A percentile compares a stretch with the other conserved stretches of the same genome.
phyloP scores from a whole-genome alignment of 2,113 vertebrate species.

The Aegotheles bennettii region DNA sequence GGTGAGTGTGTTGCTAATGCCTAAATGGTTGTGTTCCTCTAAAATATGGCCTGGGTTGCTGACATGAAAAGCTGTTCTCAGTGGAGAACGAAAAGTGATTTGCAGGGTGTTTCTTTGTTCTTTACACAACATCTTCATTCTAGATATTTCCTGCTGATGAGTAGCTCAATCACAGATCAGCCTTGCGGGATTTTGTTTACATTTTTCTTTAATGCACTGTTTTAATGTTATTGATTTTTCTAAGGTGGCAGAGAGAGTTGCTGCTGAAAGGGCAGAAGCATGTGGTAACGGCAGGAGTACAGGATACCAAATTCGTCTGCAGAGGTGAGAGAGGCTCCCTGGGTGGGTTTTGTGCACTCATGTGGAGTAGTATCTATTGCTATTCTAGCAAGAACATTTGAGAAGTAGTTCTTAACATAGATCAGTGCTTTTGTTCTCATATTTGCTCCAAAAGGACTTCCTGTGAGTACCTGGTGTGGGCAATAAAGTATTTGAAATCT shows the following conservation, averaged over 20 bases:
- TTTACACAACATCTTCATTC: fast-evolving
- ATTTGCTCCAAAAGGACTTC: background rate
- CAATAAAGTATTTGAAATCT: background rate
- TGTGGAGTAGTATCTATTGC: background rate
- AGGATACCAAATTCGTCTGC: slow-evolving; percentile 95
- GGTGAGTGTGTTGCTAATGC: background rate
- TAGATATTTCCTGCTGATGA: background rate
- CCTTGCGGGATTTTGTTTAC: background rate
- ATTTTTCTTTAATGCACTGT: background rate
- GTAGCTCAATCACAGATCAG: background rate
- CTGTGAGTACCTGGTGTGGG: background rate
- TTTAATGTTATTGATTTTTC: background rate
- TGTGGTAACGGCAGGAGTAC: slow-evolving; percentile 90
- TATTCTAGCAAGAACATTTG: background rate
- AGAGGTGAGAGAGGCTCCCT: slow-evolving; percentile 77
- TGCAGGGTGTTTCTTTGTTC: background rate
- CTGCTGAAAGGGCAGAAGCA: slow-evolving; percentile 87
- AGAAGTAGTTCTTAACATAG: background rate
- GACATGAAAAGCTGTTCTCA: background rate
- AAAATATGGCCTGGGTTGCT: background rate
- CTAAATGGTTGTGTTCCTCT: background rate
- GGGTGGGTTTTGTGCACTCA: background rate
- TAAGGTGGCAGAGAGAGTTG: slow-evolving; percentile 95
- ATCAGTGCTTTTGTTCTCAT: background rate
- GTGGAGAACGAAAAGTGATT: background rate